Evolutionary conservation across 2,888 invertebrate genomes (phyloP).

Genomic region (Cataglyphis livida): DNA sequence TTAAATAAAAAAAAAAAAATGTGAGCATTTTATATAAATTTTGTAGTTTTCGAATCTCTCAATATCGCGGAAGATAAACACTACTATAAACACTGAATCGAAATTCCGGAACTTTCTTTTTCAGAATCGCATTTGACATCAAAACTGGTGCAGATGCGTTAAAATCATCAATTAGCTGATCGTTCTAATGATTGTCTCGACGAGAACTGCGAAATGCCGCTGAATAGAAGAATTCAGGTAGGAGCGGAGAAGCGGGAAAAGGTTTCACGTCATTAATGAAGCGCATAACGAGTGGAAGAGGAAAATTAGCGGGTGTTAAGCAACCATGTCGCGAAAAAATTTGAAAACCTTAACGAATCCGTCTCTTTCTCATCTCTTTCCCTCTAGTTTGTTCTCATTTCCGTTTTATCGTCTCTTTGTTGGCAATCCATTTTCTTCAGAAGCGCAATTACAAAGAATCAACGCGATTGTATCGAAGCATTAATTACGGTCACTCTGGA

Average conservation of each 20-base stretch:
- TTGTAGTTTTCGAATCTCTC: neutral
- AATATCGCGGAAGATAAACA: neutral
- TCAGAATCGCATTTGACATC: neutral
- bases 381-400: conserved; percentile 23
- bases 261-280: conserved; percentile 64
- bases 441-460: conserved; percentile 74
- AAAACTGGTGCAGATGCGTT: neutral
- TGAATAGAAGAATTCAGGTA: neutral
- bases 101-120: neutral
- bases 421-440: conserved; percentile 48
- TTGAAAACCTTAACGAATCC: conserved; percentile 75
- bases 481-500: conserved; percentile 81
- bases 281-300: conserved; percentile 60
- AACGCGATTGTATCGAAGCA: conserved; percentile 70
- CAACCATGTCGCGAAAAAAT: conserved; percentile 73
- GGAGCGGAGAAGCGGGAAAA: conserved; percentile 41
- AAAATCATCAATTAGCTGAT: neutral
- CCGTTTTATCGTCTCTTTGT: conserved; percentile 9
- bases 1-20: neutral
- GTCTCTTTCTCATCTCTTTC: conserved; percentile 55
- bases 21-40: neutral
- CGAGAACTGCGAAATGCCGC: neutral
- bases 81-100: neutral
- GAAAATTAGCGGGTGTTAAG: conserved; percentile 72
- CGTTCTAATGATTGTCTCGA: neutral